Base-by-base conservation (phyloP, 2,888 invertebrate species). In the Andricus quercusramuli region DNA sequence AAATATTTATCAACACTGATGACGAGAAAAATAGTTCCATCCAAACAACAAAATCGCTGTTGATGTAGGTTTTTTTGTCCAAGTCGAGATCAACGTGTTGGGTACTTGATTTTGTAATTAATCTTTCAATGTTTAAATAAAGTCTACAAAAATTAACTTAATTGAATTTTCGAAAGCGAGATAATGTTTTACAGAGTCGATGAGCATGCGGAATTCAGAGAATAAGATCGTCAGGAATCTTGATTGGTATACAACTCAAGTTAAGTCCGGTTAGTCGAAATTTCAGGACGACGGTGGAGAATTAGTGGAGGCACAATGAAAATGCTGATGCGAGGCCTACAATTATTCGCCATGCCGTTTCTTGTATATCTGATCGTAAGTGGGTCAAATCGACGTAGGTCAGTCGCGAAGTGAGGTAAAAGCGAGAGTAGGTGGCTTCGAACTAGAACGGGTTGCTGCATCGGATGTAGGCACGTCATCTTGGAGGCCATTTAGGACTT, bases 301-400 rank as follows among this genome's bases (percentile, higher is more conserved):
- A 74, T 51, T 74, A 25, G 66, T 59, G 22, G 25, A 64, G 79
- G 82, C 79, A 82, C 80, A 81, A 81, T 82, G 82, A 83, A 82
- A 80, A 80, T 37, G 41, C 70, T 67, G 67, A 67, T 67, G 78
- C 67, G 22, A 77, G 82, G 80, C 77, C 79, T 78, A 65, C 82
- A 80, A 84, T 83, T 86, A 83, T 82, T 84, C 77, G 83, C 83
- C 85, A 81, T 80, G 80, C 67, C 81, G 78, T 80, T 82, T 29
- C 78, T 79, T 78, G 80, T 83, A 79, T 80, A 82, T 84, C 80
- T 79, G 82, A 37, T 76, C 37, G 78, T 65, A 89, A 88, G 85
- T 89, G 83, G 89, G 89, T 87, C 88, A 85, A 84, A 87, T 84
- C 86, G 85, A 84, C 88, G 87, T 89, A 88, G 89, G 89, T 88